Conservation (phyloP, 2,113 vertebrate genomes). For the Bettongia penicillata region DNA sequence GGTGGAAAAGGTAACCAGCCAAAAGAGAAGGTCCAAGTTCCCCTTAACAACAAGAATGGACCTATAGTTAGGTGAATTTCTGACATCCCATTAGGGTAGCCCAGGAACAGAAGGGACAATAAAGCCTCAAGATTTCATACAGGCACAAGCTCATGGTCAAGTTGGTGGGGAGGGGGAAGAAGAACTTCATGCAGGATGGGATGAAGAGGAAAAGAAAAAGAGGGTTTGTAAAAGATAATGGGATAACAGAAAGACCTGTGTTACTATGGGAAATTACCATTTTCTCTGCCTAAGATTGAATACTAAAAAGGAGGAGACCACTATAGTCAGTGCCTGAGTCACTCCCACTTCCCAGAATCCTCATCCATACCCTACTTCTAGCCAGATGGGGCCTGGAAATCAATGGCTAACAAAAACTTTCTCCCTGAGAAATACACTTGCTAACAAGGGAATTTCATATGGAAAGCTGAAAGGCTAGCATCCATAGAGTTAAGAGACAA, state of each 20-base stretch:
- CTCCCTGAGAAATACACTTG: no score
- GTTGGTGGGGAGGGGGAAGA: neutral
- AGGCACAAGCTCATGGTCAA: neutral
- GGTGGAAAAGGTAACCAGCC: neutral
- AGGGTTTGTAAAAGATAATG: neutral
- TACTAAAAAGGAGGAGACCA: neutral
- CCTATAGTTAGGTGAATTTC: neutral
- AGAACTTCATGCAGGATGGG: neutral
- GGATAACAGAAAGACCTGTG: neutral
- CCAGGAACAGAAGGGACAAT: neutral
- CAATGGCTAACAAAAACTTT: neutral
- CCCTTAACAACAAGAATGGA: neutral
- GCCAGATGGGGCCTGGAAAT: neutral
- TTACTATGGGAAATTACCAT: neutral
- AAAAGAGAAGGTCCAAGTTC: neutral
- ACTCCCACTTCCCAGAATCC: neutral
- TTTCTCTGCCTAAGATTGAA: neutral
- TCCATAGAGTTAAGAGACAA: neutral
- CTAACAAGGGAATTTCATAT: neutral
- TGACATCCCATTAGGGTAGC: neutral
- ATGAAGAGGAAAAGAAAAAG: neutral
- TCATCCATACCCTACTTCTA: neutral
- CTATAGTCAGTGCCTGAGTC: neutral
- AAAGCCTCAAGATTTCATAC: neutral
- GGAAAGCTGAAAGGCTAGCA: neutral